Evolutionary conservation across 2,888 invertebrate species (phyloP), one percentile per base, ranked within the genome.

Genomic region (Dicyrtoma fusca): DNA sequence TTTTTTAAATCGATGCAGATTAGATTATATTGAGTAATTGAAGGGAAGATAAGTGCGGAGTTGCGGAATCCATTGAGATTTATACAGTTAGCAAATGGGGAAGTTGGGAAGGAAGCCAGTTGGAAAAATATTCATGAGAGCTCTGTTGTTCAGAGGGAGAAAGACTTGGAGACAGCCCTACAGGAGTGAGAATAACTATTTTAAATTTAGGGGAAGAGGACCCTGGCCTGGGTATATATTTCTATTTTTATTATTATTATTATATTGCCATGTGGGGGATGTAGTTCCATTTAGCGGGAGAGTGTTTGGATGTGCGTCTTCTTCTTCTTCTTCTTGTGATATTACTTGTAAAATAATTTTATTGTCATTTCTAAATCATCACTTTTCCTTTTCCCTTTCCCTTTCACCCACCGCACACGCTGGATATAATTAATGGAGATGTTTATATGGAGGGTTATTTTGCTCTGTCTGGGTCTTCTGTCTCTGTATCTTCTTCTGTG

Each of bases 51-150:
- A 66, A 66, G 42, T 42, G 61, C 42, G 44, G 51, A 63, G 61
- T 47, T 21, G 49, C 47, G 68, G 66, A 70, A 69, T 45, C 59
- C 69, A 57, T 61, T 61, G 21, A 25, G 66, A 66, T 66, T 66
- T 66, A 66, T 34, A 66, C 21, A 26, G 25, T 66, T 25, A 25
- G 25, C 53, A 51, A 51, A 66, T 66, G 23, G 69, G 26, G 21
- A 70, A 63, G 61, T 71, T 75, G 75, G 64, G 73, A 75, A 74
- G 73, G 65, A 69, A 75, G 59, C 73, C 75, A 75, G 61, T 75
- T 75, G 73, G 73, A 75, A 75, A 75, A 75, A 75, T 75, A 75
- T 75, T 73, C 72, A 72, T 55, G 65, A 42, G 51, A 34, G 34
- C 3, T 34, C 4, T 34, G 34, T 8, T 34, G 34, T 34, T 34